These are phyloP conservation scores for Dolichoris vasculosae DNA, from an alignment of 1,140 invertebrate species.

Conservation along the genomic window DNA sequence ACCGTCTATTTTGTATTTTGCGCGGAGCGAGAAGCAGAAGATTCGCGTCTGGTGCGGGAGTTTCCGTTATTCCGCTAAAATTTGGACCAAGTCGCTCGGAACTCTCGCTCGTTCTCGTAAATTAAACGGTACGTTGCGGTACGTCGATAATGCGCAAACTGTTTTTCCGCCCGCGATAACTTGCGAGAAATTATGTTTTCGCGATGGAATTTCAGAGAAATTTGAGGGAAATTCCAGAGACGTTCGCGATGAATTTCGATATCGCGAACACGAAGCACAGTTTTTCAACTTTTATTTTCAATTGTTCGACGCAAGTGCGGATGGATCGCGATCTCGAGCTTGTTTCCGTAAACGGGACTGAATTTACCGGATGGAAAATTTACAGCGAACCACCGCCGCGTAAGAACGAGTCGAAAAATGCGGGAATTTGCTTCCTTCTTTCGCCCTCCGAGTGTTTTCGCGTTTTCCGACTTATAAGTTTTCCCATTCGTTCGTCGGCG, in stretches of 20 bases:
- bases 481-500: constrained; percentile 22
- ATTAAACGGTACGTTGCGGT: too few species aligned
- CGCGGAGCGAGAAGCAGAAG: too few species aligned
- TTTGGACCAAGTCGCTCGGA: too few species aligned
- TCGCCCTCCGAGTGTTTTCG: not conserved
- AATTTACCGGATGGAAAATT: constrained; percentile 26
- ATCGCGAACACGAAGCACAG: not conserved
- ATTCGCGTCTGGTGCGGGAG: too few species aligned
- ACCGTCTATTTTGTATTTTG: too few species aligned
- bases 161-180: too few species aligned
- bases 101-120: too few species aligned
- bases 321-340: not conserved
- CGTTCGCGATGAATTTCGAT: not conserved
- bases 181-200: not conserved
- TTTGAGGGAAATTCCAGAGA: not conserved
- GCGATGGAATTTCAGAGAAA: not conserved
- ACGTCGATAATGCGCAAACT: too few species aligned
- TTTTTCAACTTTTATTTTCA: not conserved
- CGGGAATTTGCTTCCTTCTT: not conserved
- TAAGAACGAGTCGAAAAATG: not conserved
- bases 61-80: too few species aligned
- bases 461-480: constrained; percentile 23
- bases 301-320: too few species aligned
- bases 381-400: not conserved
- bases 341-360: constrained; percentile 4